Evolutionary conservation across 2,113 vertebrate species (phyloP), one percentile per base, ranked within the genome.

Genomic region (Cranoglanis bouderius): DNA sequence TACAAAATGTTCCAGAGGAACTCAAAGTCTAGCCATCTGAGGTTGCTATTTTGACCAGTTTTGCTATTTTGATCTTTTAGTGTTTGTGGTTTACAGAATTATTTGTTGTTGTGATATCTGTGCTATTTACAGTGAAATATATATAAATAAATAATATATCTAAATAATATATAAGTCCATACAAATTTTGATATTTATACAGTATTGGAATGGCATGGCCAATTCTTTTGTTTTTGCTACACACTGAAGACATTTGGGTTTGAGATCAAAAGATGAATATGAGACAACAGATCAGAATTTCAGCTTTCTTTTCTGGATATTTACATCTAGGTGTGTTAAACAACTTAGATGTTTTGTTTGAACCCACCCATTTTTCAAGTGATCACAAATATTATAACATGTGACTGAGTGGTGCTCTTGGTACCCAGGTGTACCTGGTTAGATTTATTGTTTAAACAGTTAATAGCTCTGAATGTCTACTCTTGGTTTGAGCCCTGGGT

Each of bases 1-100:
- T 99, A 99, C 94, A 96, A 94, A 92, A 95, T 96, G 86, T 96
- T 97, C 90, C 95, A 95, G 92, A 96, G 94, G 91, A 94, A 94
- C 82, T 92, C 94, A 91, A 98, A 95, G 92, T 93, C 96, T 67
- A 95, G 46, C 40, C 93, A 92, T 51, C 88, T 99, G 89, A 99
- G 98, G 98, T 99, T 93, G 83, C 9, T 59, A 19, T 24, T 29
- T 55, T 43, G 16, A 51, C 12, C 43, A 49, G 40, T 43, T 81
- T n/a, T 49, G 19, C 8, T 6, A 3, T 38, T 40, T 40, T 51
- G 4, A n/a, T 57, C n/a, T 63, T 80, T 55, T 16, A 32, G 26
- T 67, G 32, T 6, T 32, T 74, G 26, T 53, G 32, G 5, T 32
- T 74, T 43, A 74, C 19, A 43, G 3, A 43, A 74, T 24, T 74